Percentiles rank a stretch among this genome's conserved stretches.
These are phyloP conservation scores for Ophiothrix spiculata DNA, from an alignment of 35 echinoderm and acorn worm genomes.

Conservation along the genomic window DNA sequence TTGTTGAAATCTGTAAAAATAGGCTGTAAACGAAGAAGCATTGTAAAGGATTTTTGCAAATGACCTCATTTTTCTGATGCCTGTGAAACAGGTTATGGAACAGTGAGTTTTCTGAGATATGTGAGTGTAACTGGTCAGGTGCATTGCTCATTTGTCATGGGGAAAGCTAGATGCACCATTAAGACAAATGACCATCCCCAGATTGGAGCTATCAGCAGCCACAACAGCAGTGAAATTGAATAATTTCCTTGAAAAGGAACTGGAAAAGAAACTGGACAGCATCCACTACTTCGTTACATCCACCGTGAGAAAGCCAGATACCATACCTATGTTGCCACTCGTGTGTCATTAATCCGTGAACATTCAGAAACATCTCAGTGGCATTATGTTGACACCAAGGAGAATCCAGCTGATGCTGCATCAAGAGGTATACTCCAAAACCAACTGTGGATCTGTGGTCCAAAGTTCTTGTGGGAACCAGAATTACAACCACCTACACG, in stretches of 20 bases:
- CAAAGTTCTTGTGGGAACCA: not conserved
- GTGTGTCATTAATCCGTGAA: slow-evolving; percentile 6
- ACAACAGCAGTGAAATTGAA: not conserved
- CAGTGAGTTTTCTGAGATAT: no score
- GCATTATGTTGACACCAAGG: slow-evolving; percentile 7
- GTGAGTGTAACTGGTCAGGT: slow-evolving; percentile 3
- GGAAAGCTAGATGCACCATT: slow-evolving; percentile 55
- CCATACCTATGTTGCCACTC: not conserved
- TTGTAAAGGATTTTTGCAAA: no score
- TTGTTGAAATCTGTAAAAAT: no score
- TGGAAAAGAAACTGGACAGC: slow-evolving; percentile 43
- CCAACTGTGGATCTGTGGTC: not conserved
- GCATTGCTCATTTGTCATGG: slow-evolving; percentile 19
- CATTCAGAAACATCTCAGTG: slow-evolving; percentile 50
- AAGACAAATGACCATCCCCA: slow-evolving; percentile 57
- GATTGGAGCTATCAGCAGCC: slow-evolving; percentile 20
- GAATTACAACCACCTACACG: not conserved
- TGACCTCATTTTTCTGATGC: no score
- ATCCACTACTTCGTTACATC: slow-evolving; percentile 54
- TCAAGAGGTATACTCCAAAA: not conserved
- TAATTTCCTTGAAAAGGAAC: not conserved
- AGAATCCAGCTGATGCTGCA: not conserved
- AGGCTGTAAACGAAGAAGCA: no score
- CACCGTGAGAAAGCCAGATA: slow-evolving; percentile 30
- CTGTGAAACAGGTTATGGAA: no score